Conservation (phyloP, 2,888 invertebrate species). For the Eledona agricola region DNA sequence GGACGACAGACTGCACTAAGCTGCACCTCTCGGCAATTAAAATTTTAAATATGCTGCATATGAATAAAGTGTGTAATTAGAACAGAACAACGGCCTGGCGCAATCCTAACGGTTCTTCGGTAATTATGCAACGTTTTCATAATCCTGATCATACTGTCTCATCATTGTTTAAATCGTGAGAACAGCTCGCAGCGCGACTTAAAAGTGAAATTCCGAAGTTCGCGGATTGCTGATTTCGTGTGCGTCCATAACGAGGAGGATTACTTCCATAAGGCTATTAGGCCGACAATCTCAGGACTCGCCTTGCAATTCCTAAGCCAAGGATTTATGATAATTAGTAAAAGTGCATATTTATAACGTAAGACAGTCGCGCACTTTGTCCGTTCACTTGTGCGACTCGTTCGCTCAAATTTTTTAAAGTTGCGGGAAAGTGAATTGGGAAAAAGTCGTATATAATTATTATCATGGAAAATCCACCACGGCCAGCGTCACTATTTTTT, state of each 20-base stretch:
- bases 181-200: constrained; percentile 5
- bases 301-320: constrained; percentile 12
- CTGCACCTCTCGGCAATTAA: constrained; percentile 10
- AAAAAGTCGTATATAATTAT: no score
- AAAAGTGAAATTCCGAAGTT: constrained; percentile 27
- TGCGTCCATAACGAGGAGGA: not conserved
- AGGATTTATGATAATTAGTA: constrained; percentile 27
- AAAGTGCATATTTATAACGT: constrained; percentile 22
- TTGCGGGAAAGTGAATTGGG: no score
- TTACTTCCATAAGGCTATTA: constrained; percentile 1
- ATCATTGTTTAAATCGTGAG: constrained; percentile 4
- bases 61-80: constrained; percentile 16
- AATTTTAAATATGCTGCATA: constrained; percentile 9
- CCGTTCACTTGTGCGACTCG: constrained; percentile 27
- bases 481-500: no score
- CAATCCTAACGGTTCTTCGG: constrained; percentile 6
- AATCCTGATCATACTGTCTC: constrained; percentile 21
- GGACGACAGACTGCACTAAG: no score
- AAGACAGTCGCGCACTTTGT: constrained; percentile 6
- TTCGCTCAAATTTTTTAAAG: no score
- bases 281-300: constrained; percentile 4
- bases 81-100: constrained; percentile 22
- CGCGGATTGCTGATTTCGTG: no score
- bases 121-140: constrained; percentile 19
- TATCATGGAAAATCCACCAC: no score